phyloP scores from a whole-genome alignment of 2,113 vertebrate genomes.

The Circaetus gallicus region DNA sequence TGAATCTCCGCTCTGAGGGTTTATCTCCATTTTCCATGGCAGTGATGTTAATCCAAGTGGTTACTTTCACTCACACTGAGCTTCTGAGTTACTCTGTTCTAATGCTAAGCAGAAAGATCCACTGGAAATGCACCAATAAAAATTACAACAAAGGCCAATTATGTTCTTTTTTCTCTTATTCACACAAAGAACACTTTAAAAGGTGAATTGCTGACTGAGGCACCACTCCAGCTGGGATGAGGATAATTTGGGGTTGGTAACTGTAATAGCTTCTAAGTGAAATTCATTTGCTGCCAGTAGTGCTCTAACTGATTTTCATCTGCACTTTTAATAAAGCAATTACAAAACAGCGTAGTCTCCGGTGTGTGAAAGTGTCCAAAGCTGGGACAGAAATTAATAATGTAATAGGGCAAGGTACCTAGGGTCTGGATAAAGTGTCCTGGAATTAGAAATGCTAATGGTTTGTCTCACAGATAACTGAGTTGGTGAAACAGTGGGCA shows the following conservation, averaged over 20 bases:
- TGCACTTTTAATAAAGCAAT: conserved; percentile 21
- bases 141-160: background rate
- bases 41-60: background rate
- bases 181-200: conserved; percentile 30
- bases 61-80: background rate
- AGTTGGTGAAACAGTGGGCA: background rate
- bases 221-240: background rate
- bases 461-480: background rate
- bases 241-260: conserved; percentile 22
- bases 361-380: background rate
- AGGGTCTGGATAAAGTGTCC: background rate
- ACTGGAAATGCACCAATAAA: conserved; percentile 1
- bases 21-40: background rate
- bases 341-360: background rate
- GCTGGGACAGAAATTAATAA: conserved; percentile 9
- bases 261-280: conserved; percentile 18
- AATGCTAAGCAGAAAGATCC: background rate
- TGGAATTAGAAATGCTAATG: conserved; percentile 2
- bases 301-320: conserved; percentile 17
- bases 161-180: conserved; percentile 5
- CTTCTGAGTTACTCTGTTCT: background rate
- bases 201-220: conserved; percentile 36
- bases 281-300: conserved; percentile 24
- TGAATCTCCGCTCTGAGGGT: background rate
- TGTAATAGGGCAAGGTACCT: background rate